Conservation (phyloP, 2,797 vertebrate species). For the Amblyraja radiata region DNA sequence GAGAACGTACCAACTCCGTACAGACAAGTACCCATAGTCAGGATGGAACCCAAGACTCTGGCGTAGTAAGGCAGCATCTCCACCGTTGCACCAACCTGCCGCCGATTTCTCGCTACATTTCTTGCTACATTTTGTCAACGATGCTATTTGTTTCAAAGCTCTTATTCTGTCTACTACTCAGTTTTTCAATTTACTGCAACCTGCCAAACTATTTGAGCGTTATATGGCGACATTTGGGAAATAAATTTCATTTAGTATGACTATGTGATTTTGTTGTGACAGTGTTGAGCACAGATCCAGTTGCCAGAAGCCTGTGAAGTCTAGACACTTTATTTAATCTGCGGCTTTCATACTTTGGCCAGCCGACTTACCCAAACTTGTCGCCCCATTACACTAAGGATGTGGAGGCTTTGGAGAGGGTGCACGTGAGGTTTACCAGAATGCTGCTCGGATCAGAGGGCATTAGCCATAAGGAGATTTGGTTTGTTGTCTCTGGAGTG, state of each 20-base stretch:
- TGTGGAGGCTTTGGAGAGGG: too few species aligned
- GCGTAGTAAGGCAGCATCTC: too few species aligned
- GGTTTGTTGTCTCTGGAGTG: too few species aligned
- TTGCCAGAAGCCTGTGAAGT: background rate
- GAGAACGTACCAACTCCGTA: too few species aligned
- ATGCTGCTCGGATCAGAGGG: too few species aligned
- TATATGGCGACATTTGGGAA: slow-evolving; percentile 18
- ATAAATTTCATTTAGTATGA: slow-evolving; percentile 14
- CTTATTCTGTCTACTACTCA: background rate
- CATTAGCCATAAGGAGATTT: too few species aligned
- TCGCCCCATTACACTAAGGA: too few species aligned
- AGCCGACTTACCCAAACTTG: background rate
- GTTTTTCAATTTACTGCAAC: background rate
- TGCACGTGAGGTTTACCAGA: too few species aligned
- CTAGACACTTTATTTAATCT: background rate
- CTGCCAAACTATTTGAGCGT: background rate
- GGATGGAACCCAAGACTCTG: too few species aligned
- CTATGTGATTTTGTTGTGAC: background rate
- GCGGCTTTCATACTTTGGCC: slow-evolving; percentile 7
- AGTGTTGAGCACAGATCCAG: background rate
- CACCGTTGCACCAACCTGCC: too few species aligned
- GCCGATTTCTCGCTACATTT: background rate
- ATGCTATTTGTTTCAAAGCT: background rate
- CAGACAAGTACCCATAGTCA: too few species aligned
- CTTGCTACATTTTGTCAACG: background rate